Evolutionary conservation across 2,888 invertebrate genomes (phyloP).

Genomic region (Drosophila acutilabella): DNA sequence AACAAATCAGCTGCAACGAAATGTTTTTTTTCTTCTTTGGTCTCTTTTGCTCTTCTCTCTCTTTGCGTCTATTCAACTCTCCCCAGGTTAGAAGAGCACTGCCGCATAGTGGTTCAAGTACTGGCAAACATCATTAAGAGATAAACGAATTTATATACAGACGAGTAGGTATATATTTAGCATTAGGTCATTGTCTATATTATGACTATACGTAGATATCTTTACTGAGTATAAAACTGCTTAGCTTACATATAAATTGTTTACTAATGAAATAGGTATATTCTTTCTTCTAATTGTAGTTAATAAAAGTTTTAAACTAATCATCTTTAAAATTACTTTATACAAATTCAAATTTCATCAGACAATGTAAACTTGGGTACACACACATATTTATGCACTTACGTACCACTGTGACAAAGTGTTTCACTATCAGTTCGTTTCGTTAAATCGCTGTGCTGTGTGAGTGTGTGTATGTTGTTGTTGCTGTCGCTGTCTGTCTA

Average conservation of each 20-base stretch:
- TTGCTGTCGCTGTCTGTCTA: slow-evolving; percentile 59
- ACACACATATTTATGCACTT: neutral
- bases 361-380: neutral
- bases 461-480: slow-evolving; percentile 33
- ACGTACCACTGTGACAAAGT: slow-evolving; percentile 51
- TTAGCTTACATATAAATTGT: neutral
- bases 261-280: too few relatives aligned
- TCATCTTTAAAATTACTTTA: too few relatives aligned
- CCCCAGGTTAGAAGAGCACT: slow-evolving; percentile 15
- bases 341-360: neutral
- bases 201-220: neutral
- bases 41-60: neutral
- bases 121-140: neutral
- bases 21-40: slow-evolving; percentile 48
- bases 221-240: neutral
- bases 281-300: too few relatives aligned
- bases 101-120: slow-evolving; percentile 36
- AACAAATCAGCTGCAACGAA: slow-evolving; percentile 66
- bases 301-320: too few relatives aligned
- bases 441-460: slow-evolving; percentile 37
- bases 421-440: slow-evolving; percentile 71
- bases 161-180: neutral
- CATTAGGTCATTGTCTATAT: slow-evolving; percentile 31
- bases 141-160: slow-evolving; percentile 1
- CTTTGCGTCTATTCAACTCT: slow-evolving; percentile 2